Percentiles rank a stretch among this genome's conserved stretches.
These are phyloP conservation scores for Listronotus oregonensis DNA, from an alignment of 1,140 invertebrate species.

Conservation along the genomic window DNA sequence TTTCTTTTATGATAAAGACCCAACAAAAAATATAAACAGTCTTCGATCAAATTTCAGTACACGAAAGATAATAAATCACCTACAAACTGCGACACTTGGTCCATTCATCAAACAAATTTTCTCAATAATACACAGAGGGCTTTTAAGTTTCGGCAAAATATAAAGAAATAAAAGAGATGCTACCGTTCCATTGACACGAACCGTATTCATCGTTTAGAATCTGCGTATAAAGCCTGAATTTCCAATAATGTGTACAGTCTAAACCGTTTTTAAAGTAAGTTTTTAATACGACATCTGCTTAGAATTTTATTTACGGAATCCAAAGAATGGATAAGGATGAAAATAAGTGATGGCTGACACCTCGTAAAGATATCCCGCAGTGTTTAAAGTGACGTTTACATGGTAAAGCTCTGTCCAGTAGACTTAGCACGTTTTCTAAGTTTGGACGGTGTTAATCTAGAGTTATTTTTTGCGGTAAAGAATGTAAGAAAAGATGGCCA, in stretches of 20 bases:
- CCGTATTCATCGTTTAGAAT: slow-evolving; percentile 24
- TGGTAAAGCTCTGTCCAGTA: slow-evolving; percentile 41
- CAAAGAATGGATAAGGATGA: slow-evolving; percentile 28
- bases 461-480: background rate
- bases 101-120: slow-evolving; percentile 22
- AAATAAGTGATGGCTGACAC: slow-evolving; percentile 46
- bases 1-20: no score
- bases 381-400: slow-evolving; percentile 41
- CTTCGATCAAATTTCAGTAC: slow-evolving; percentile 26
- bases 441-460: no score
- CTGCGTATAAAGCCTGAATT: background rate
- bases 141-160: slow-evolving; percentile 37
- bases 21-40: slow-evolving; percentile 8
- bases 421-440: slow-evolving; percentile 19
- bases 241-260: background rate
- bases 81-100: slow-evolving; percentile 24
- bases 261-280: background rate
- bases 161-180: slow-evolving; percentile 38
- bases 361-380: slow-evolving; percentile 37
- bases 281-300: background rate
- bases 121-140: slow-evolving; percentile 13
- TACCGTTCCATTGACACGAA: slow-evolving; percentile 35
- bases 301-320: slow-evolving; percentile 5
- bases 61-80: slow-evolving; percentile 29
- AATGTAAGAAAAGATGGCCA: slow-evolving; percentile 7